Evolutionary conservation across 2,888 invertebrate genomes (phyloP).

Genomic region (Scaptomyza polygonia): DNA sequence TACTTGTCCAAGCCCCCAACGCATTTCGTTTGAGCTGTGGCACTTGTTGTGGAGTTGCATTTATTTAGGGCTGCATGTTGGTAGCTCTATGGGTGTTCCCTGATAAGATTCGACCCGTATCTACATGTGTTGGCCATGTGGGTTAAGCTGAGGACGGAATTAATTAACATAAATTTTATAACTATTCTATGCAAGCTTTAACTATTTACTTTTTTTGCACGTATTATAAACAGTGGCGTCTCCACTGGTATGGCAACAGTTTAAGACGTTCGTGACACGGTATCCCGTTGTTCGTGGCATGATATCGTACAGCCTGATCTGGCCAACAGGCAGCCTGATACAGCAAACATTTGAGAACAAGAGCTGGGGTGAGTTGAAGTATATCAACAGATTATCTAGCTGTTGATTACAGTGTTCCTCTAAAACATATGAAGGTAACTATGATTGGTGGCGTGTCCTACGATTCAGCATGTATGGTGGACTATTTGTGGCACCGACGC

Average conservation of each 20-base stretch:
- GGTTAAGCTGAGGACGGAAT: conserved; percentile 12
- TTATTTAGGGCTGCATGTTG: conserved; percentile 34
- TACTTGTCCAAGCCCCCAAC: conserved; percentile 7
- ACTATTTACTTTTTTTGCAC: neutral
- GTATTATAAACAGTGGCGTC: conserved; percentile 35
- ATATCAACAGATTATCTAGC: neutral
- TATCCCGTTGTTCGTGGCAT: conserved; percentile 86
- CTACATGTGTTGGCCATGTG: conserved; percentile 40
- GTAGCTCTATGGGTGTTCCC: conserved; percentile 15
- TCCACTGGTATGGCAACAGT: conserved; percentile 62
- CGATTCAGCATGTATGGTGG: conserved; percentile 92
- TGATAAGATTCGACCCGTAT: conserved; percentile 35
- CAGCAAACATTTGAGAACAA: conserved; percentile 89
- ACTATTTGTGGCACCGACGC: conserved; percentile 91
- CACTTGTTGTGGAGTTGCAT: conserved; percentile 15
- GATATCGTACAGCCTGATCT: conserved; percentile 89
- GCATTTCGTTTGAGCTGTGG: conserved; percentile 30
- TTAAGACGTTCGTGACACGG: conserved; percentile 75
- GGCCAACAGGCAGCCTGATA: conserved; percentile 90
- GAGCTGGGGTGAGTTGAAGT: conserved; percentile 86
- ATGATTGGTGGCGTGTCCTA: conserved; percentile 89
- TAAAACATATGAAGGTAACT: conserved; percentile 84
- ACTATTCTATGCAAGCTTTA: neutral
- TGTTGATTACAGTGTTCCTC: neutral
- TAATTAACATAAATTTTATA: conserved; percentile 31